phyloP scores from a whole-genome alignment of 2,113 vertebrate species.

The Hippopotamus amphibius region DNA sequence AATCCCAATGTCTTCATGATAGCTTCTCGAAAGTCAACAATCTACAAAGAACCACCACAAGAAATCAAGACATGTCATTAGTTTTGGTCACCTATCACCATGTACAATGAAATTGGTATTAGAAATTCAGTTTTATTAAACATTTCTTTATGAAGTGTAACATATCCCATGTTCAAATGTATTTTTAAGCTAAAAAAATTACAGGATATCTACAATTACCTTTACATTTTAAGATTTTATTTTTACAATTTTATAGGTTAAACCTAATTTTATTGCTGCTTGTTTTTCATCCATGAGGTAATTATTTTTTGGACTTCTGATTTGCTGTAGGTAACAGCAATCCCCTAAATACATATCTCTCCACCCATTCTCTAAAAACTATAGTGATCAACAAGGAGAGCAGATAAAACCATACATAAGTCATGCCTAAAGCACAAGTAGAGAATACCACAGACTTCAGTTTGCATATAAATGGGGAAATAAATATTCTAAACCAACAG shows the following conservation, averaged over 20 bases:
- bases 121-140: constrained; percentile 28
- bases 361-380: background rate
- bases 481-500: background rate
- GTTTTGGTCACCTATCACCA: constrained; percentile 45
- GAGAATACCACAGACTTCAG: background rate
- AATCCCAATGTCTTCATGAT: constrained; percentile 78
- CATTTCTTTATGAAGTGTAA: constrained; percentile 68
- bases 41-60: constrained; percentile 61
- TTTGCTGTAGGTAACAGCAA: background rate
- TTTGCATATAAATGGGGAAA: background rate
- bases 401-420: background rate
- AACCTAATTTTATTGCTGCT: constrained; percentile 44
- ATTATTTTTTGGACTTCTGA: constrained; percentile 2
- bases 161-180: background rate
- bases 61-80: constrained; percentile 5
- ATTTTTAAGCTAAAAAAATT: constrained; percentile 74
- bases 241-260: background rate
- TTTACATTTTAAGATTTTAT: constrained; percentile 29
- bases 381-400: background rate
- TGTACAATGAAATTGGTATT: background rate
- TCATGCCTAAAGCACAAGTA: background rate
- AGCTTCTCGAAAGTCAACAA: constrained; percentile 76
- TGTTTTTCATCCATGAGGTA: background rate
- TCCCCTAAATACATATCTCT: background rate
- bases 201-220: constrained; percentile 70